Conservation (phyloP, 2,888 invertebrate genomes). For the Bellardia bayeri region DNA sequence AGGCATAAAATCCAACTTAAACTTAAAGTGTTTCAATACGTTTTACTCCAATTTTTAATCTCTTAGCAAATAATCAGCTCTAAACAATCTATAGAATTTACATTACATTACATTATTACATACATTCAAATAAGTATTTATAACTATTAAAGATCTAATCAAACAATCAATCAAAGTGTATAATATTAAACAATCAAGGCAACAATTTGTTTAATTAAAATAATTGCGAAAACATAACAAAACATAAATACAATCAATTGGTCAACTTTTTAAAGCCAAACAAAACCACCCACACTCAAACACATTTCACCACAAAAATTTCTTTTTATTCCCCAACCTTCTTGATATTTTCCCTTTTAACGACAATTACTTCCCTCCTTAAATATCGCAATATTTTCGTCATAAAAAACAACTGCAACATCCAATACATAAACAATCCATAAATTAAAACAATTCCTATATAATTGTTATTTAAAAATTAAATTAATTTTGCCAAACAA, state of each 20-base stretch:
- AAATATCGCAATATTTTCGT: slow-evolving; percentile 12
- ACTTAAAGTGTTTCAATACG: slow-evolving; percentile 64
- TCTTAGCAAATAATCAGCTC: slow-evolving; percentile 18
- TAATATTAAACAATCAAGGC: slow-evolving; percentile 37
- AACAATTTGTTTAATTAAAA: slow-evolving; percentile 61
- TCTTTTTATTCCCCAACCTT: not conserved
- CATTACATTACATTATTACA: not conserved
- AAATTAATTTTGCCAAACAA: slow-evolving; percentile 39
- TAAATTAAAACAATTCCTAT: not conserved
- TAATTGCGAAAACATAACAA: slow-evolving; percentile 9
- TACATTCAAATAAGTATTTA: slow-evolving; percentile 29
- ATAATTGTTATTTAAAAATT: not conserved
- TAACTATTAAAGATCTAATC: slow-evolving; percentile 14
- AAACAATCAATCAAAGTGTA: slow-evolving; percentile 34
- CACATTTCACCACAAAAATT: not conserved
- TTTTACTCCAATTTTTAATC: slow-evolving; percentile 11
- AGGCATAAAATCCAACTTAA: not conserved
- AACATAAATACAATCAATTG: not conserved
- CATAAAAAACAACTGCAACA: slow-evolving; percentile 1
- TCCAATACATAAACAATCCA: not conserved
- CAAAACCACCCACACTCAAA: not conserved
- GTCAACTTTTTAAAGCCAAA: not conserved
- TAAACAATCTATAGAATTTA: slow-evolving; percentile 25
- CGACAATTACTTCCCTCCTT: not conserved
- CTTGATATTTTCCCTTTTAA: not conserved